Evolutionary conservation across 2,113 vertebrate species (phyloP).

Genomic region (Scomber scombrus): DNA sequence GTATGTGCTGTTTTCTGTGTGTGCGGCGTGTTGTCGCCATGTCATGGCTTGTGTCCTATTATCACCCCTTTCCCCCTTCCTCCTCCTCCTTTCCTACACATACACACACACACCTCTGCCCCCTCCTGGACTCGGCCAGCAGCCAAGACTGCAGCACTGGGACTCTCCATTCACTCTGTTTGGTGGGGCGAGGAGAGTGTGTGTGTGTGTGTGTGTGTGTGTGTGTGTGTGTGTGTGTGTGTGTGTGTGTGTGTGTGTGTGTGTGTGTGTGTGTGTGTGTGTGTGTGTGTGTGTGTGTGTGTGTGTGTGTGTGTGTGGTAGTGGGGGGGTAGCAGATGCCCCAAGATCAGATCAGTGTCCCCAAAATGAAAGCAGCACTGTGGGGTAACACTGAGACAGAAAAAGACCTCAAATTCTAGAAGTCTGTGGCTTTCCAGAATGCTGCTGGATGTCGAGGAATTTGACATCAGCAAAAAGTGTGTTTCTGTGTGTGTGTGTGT

Average conservation of each 20-base stretch:
- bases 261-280: too few species aligned
- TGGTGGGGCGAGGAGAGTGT: constrained; percentile 35
- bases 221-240: too few species aligned
- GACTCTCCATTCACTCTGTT: constrained; percentile 62
- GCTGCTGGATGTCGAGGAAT: constrained; percentile 38
- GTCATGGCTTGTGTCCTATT: constrained; percentile 85
- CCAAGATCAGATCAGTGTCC: constrained; percentile 43
- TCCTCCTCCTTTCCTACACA: constrained; percentile 13
- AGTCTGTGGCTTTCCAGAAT: neutral
- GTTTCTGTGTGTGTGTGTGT: neutral
- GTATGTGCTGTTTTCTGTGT: constrained; percentile 84
- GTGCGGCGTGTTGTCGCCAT: constrained; percentile 81
- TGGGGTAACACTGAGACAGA: constrained; percentile 25
- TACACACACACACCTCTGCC: constrained; percentile 14
- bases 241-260: too few species aligned
- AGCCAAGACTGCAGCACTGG: constrained; percentile 81
- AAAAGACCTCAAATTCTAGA: constrained; percentile 36
- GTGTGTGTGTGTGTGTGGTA: neutral
- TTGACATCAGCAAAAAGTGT: constrained; percentile 9
- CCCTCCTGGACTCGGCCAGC: constrained; percentile 69
- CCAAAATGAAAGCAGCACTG: constrained; percentile 27
- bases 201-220: too few species aligned
- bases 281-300: too few species aligned
- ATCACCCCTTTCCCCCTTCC: constrained; percentile 72
- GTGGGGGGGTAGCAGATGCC: constrained; percentile 11